Percentiles rank a stretch among this genome's conserved stretches.
These are phyloP conservation scores for Ectropis crepuscularia DNA, from an alignment of 2,888 invertebrate species.

Conservation along the genomic window DNA sequence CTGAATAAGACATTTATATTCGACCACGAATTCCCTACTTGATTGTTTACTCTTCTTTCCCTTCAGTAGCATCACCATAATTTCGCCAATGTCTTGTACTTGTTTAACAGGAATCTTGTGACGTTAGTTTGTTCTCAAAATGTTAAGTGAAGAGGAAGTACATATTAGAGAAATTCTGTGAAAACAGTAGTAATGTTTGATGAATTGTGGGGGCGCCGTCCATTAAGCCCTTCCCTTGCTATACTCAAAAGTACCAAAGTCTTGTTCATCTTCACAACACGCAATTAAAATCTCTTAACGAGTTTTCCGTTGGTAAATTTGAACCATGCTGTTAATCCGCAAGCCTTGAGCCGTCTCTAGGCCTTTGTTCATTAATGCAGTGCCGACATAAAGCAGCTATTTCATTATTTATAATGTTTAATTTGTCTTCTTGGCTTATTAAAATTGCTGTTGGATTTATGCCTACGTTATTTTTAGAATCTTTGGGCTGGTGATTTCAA, in stretches of 20 bases:
- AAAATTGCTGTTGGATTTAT: conserved; percentile 10
- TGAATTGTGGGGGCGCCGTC: background rate
- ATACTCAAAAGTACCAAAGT: conserved; percentile 9
- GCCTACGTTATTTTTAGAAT: background rate
- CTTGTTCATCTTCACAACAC: conserved; percentile 24
- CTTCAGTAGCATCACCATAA: too few relatives aligned
- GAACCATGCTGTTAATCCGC: conserved; percentile 27
- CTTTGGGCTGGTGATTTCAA: background rate
- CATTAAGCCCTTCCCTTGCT: background rate
- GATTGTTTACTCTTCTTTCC: too few relatives aligned
- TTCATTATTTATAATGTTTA: conserved; percentile 35
- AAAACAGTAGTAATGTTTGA: background rate
- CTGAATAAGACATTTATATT: too few relatives aligned
- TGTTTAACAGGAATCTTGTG: too few relatives aligned
- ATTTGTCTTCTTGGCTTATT: conserved; percentile 29
- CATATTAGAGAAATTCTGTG: too few relatives aligned
- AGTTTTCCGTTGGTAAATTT: conserved; percentile 30
- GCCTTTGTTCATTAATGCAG: conserved; percentile 36
- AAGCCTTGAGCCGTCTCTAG: conserved; percentile 20
- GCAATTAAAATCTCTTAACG: conserved; percentile 30
- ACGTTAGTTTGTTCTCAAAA: too few relatives aligned
- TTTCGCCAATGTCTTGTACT: too few relatives aligned
- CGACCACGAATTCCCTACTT: too few relatives aligned
- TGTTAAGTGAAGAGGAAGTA: too few relatives aligned
- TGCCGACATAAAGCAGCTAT: conserved; percentile 27